Evolutionary conservation across 2,113 vertebrate species (phyloP).

Genomic region (Leptosomus discolor): DNA sequence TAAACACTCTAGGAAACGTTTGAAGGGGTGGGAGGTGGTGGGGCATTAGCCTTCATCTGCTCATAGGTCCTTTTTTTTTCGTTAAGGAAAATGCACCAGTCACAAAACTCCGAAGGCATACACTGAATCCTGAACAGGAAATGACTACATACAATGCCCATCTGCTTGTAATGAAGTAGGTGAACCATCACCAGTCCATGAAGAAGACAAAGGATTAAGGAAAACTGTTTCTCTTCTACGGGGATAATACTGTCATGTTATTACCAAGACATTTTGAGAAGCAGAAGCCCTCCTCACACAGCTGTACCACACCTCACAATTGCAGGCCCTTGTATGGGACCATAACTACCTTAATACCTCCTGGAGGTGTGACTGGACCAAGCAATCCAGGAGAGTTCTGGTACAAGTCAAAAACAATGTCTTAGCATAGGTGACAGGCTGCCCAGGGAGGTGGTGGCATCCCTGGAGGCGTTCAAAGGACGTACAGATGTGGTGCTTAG

Average conservation of each 20-base stretch:
- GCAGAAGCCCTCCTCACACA: not conserved
- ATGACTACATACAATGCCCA: accelerated
- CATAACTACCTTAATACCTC: not conserved
- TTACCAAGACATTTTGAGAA: not conserved
- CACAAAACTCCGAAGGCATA: not conserved
- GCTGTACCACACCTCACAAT: not conserved
- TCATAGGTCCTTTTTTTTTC: accelerated
- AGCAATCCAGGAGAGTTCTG: not conserved
- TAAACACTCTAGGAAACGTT: not conserved
- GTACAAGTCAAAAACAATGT: not conserved
- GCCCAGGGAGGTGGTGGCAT: too few species aligned
- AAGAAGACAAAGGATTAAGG: not conserved
- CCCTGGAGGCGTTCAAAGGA: too few species aligned
- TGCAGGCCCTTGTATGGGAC: not conserved
- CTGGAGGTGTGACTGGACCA: not conserved
- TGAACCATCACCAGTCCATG: not conserved
- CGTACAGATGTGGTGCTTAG: too few species aligned
- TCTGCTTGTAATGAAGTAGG: not conserved
- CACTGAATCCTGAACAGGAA: not conserved
- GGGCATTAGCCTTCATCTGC: not conserved
- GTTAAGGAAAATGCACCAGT: not conserved
- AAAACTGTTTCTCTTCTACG: not conserved
- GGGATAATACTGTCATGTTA: not conserved
- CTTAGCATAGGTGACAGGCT: not conserved
- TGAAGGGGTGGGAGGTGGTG: too few species aligned